A percentile compares a stretch with the other conserved stretches of the same genome.
Evolutionary conservation across 2,888 invertebrate species (phyloP).

Genomic region (Tuberolachnus salignus): DNA sequence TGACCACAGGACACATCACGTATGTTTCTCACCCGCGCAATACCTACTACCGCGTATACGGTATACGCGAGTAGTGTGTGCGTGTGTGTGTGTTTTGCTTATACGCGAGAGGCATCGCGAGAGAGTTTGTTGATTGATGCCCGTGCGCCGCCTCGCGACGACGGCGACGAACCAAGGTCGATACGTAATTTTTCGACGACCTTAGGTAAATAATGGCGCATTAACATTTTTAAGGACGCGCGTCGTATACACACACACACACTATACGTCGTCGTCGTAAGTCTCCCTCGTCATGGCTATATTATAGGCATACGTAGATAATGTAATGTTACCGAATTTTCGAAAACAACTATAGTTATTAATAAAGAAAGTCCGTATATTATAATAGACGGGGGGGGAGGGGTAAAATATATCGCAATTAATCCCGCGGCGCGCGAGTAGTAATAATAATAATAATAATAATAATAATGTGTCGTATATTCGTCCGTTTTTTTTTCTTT

Average conservation of each 20-base stretch:
- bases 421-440: neutral
- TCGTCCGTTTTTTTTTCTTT: neutral
- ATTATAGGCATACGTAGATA: neutral
- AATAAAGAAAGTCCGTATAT: too few species aligned
- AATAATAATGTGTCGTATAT: neutral
- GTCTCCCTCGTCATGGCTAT: neutral
- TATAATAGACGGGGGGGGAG: too few species aligned
- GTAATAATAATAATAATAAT: neutral
- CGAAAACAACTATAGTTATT: neutral
- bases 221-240: constrained; percentile 44
- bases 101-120: neutral
- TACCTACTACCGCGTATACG: constrained; percentile 34
- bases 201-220: constrained; percentile 55
- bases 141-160: constrained; percentile 13
- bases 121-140: constrained; percentile 51
- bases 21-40: constrained; percentile 26
- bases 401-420: neutral
- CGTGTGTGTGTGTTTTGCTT: constrained; percentile 3
- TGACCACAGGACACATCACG: neutral
- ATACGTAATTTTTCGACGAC: constrained; percentile 48
- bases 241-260: neutral
- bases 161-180: constrained; percentile 50
- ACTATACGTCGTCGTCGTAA: neutral
- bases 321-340: neutral
- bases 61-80: neutral